Conservation (phyloP, 2,113 vertebrate species). For the Cyrtonyx montezumae region DNA sequence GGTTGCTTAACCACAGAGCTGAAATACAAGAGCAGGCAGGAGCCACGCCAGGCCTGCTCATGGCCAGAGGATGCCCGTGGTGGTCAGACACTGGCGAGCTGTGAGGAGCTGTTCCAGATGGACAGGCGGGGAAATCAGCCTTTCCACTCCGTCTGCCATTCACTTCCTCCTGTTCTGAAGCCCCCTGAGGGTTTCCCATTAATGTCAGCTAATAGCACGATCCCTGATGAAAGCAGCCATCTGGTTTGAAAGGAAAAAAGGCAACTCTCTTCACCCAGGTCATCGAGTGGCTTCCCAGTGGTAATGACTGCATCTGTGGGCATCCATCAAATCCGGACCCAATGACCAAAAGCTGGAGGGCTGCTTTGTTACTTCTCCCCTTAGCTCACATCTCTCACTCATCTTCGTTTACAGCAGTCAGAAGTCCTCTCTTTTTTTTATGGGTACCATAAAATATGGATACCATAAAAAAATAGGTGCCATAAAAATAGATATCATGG, state of each 20-base stretch:
- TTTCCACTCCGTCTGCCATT: background rate
- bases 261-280: background rate
- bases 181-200: background rate
- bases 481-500: no score
- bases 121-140: background rate
- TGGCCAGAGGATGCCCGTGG: background rate
- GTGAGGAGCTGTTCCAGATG: background rate
- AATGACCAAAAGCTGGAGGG: background rate
- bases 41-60: background rate
- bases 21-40: background rate
- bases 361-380: background rate
- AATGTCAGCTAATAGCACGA: rapidly evolving
- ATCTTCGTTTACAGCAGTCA: background rate
- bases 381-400: background rate
- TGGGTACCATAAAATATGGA: no score
- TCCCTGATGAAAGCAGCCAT: background rate
- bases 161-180: background rate
- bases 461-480: no score
- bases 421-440: background rate
- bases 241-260: background rate
- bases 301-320: background rate
- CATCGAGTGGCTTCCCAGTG: rapidly evolving
- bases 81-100: background rate
- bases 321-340: background rate
- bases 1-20: background rate